Base-by-base conservation (phyloP, 2,113 vertebrate genomes). In the Galeopterus variegatus region DNA sequence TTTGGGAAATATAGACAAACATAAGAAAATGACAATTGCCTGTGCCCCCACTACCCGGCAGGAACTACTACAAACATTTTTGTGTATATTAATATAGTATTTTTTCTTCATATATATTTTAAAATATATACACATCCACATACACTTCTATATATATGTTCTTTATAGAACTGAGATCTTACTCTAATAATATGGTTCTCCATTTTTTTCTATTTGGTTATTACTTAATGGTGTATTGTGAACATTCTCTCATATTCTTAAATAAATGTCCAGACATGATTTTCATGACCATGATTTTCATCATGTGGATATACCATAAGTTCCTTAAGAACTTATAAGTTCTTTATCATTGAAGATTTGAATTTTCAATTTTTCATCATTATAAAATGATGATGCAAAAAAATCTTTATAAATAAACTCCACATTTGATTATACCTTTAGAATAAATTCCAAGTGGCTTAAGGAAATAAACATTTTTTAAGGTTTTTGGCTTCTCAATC, bases 151-250 rank as follows among this genome's bases (percentile, higher is more conserved):
- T 21, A 31, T 31, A 60, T 45, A 60, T 45, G 2, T 84, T 83
- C 36, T 73, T 93, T 67, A 84, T 41, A 94, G 70, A 90, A 93
- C 54, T 79, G 36, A 84, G 19, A 88, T 82, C 48, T 70, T 93
- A 82, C 41, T 73, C 31, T 58, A 65, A 31, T 58, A 65, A 31
- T 50, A 36, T 62, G 23, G 11, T 52, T 64, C 24, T 67, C 72
- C 62, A 28, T 69, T 36, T 76, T 64, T 86, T 76, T 58, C 13
- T 48, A 48, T 50, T 28, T 9, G 0, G 52, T 91, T 70, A 92
- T 75, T 84, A 62, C 8, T 58, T 56, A 81, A 48, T 81, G 28
- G 10, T 75, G 1, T 94, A 73, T 81, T 56, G 8, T 81, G 48
- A 86, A 92, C 31, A 87, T 86, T 80, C 31, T 75, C 62, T 81